Conservation (phyloP, 2,888 invertebrate genomes). For the Phlogophora meticulosa region DNA sequence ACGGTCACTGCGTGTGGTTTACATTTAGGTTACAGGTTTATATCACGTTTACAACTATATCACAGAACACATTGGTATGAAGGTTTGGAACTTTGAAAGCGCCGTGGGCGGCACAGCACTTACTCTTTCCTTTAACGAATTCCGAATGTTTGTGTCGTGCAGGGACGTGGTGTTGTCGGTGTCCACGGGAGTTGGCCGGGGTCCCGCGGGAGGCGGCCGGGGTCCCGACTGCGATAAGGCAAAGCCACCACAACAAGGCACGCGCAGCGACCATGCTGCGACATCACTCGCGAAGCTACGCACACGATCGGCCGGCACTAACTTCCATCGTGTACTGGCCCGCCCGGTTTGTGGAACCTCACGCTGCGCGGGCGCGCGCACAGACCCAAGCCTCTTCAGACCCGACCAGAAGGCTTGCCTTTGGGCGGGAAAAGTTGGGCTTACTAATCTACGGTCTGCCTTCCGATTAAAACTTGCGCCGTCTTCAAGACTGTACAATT, state of each 20-base stretch:
- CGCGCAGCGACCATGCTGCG: slow-evolving; percentile 88
- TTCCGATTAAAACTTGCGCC: neutral
- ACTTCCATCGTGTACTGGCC: slow-evolving; percentile 88
- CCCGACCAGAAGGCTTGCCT: slow-evolving; percentile 55
- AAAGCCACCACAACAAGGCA: slow-evolving; percentile 85
- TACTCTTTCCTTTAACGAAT: slow-evolving; percentile 95
- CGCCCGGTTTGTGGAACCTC: slow-evolving; percentile 80
- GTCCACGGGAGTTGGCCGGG: slow-evolving; percentile 77
- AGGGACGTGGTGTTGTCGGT: slow-evolving; percentile 79
- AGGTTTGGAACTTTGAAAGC: slow-evolving; percentile 63
- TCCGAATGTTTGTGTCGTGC: slow-evolving; percentile 90
- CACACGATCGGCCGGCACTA: slow-evolving; percentile 83
- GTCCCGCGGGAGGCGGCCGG: slow-evolving; percentile 76
- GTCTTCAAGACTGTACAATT: neutral
- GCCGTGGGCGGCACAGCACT: slow-evolving; percentile 85
- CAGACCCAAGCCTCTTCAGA: slow-evolving; percentile 73
- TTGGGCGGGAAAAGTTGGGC: slow-evolving; percentile 75
- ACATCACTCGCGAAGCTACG: slow-evolving; percentile 86
- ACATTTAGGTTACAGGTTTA: slow-evolving; percentile 57
- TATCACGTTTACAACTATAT: slow-evolving; percentile 56
- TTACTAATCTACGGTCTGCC: slow-evolving; percentile 2
- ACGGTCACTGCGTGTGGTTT: slow-evolving; percentile 63
- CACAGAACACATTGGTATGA: slow-evolving; percentile 61
- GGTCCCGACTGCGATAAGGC: slow-evolving; percentile 76
- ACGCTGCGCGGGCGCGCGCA: slow-evolving; percentile 83